Evolutionary conservation across 2,797 vertebrate genomes (phyloP).

Genomic region (Girardinus metallicus): DNA sequence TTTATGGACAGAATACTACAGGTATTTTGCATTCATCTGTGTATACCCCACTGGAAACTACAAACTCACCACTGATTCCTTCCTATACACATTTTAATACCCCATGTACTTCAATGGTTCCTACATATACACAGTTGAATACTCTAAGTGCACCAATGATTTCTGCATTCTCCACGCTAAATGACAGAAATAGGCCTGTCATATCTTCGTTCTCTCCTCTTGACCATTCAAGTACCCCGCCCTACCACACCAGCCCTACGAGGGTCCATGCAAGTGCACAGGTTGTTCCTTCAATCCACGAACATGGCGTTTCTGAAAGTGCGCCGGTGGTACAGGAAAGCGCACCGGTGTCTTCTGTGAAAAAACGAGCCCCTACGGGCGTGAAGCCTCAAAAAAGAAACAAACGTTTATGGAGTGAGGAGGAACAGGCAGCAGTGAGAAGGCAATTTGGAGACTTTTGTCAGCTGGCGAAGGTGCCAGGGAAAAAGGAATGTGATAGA

Average conservation of each 20-base stretch:
- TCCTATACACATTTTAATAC: constrained; percentile 56
- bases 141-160: constrained; percentile 51
- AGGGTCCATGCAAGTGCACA: constrained; percentile 53
- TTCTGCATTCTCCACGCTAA: constrained; percentile 58
- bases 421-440: constrained; percentile 73
- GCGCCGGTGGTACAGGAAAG: constrained; percentile 21
- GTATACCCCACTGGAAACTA: constrained; percentile 56
- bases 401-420: constrained; percentile 74
- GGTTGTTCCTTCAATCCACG: constrained; percentile 67
- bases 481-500: constrained; percentile 77
- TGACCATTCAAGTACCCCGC: constrained; percentile 51
- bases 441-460: constrained; percentile 75
- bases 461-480: constrained; percentile 73
- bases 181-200: constrained; percentile 47
- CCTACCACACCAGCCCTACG: constrained; percentile 43
- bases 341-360: constrained; percentile 11
- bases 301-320: constrained; percentile 44
- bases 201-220: constrained; percentile 70
- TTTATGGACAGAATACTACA: constrained; percentile 55
- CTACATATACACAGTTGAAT: constrained; percentile 66
- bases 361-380: constrained; percentile 10
- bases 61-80: constrained; percentile 54
- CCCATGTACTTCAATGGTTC: constrained; percentile 67
- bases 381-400: constrained; percentile 69
- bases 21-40: constrained; percentile 46